Conservation (phyloP, 1,140 invertebrate species). For the Caenorhabditis tropicalis region DNA sequence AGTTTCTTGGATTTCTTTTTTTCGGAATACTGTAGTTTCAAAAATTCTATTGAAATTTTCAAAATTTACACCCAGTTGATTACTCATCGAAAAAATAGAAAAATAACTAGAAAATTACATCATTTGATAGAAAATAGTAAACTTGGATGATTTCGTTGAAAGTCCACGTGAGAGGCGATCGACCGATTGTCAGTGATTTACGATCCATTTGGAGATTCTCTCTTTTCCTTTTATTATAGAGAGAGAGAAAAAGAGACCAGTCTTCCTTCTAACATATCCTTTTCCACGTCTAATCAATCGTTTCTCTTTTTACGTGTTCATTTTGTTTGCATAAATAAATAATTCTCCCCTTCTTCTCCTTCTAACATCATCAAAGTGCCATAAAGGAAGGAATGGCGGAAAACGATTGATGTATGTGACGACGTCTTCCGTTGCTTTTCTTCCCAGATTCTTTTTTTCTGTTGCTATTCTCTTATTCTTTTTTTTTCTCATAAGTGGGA, state of each 20-base stretch:
- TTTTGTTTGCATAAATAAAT: slow-evolving; percentile 41
- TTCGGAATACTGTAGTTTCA: too few species aligned
- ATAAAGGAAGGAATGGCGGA: background rate
- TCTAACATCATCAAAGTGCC: background rate
- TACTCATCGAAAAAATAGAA: background rate
- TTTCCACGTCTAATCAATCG: background rate
- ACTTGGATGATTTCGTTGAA: background rate
- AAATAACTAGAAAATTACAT: background rate
- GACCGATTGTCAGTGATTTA: slow-evolving; percentile 12
- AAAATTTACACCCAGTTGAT: too few species aligned
- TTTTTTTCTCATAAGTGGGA: slow-evolving; percentile 29
- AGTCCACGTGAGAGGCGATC: background rate
- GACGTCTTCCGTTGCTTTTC: slow-evolving; percentile 8
- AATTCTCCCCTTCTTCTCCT: background rate
- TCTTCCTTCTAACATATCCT: background rate
- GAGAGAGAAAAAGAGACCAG: too few species aligned
- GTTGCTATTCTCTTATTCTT: slow-evolving; percentile 15
- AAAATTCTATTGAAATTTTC: too few species aligned
- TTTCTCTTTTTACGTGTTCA: slow-evolving; percentile 27
- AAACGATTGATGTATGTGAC: slow-evolving; percentile 31
- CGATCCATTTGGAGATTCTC: background rate
- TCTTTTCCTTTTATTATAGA: background rate
- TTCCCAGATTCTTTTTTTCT: background rate
- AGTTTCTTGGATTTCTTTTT: too few species aligned
- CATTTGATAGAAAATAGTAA: background rate